Evolutionary conservation across 2,888 invertebrate genomes (phyloP), one percentile per base, ranked within the genome.

Genomic region (Laspeyria flexula): DNA sequence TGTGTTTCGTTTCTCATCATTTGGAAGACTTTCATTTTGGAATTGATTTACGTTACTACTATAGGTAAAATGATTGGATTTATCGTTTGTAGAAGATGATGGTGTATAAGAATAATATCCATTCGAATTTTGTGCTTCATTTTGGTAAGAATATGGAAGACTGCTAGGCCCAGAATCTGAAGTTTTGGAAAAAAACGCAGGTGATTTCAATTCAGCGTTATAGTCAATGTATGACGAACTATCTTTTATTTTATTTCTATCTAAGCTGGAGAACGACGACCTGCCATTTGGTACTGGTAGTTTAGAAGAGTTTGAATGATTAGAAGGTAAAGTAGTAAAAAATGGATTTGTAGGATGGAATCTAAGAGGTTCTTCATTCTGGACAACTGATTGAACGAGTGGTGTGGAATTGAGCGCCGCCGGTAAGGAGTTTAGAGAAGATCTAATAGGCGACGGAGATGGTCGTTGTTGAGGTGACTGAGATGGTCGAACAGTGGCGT

Each of bases 291-390:
- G 88, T 61, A 90, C 75, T 10, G 90, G 91, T 62, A 91, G 76
- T 78, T 86, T 92, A 72, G 91, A 90, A 81, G 85, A 73, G 82
- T 81, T 88, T 53, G 85, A 79, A 68, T 85, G 80, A 76, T 86
- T 90, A 44, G 85, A 81, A 48, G 91, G 90, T 69, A 92, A 77
- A 57, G 89, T 91, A 41, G 90, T 88, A 75, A 90, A 92, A 80
- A 92, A 92, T 43, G 92, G 92, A 72, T 92, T 92, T 21, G 92
- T 90, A 43, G 91, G 92, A 66, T 92, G 91, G 68, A 91, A 86
- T 74, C 77, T 83, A 34, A 80, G 75, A 37, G 84, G 79, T 55
- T 87, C 90, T 31, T 88, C 88, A 18, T 69, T 69, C 34, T 75
- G 60, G 16, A 76, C 70, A 45, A 82, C 73, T 29, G 90, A 83